Conservation (phyloP, 2,888 invertebrate genomes). For the Pandemis cinnamomeana region DNA sequence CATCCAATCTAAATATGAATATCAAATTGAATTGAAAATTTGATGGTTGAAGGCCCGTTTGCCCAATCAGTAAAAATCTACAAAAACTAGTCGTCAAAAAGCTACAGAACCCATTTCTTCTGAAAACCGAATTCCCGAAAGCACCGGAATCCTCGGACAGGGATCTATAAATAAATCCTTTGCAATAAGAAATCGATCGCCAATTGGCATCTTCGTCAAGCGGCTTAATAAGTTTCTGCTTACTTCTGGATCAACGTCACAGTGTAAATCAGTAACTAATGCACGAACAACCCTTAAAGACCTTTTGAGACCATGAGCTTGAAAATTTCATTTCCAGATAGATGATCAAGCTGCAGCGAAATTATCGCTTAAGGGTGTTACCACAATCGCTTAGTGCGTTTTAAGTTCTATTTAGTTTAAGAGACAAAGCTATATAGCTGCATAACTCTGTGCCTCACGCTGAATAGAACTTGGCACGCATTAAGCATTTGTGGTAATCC, state of each 20-base stretch:
- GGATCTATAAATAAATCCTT: conserved; percentile 51
- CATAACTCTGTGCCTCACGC: too few species aligned
- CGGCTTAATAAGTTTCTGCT: conserved; percentile 76
- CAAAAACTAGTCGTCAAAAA: neutral
- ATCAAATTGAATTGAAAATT: neutral
- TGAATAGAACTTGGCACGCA: too few species aligned
- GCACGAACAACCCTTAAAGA: neutral
- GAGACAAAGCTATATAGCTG: too few species aligned
- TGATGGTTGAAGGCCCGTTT: neutral
- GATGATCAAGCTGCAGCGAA: too few species aligned
- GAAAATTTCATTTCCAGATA: too few species aligned
- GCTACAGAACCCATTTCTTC: neutral
- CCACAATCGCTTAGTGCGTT: too few species aligned
- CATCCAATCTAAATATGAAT: too few species aligned
- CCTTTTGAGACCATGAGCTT: too few species aligned
- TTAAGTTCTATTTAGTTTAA: too few species aligned
- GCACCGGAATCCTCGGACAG: conserved; percentile 48
- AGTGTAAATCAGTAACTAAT: neutral
- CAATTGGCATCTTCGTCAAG: conserved; percentile 76
- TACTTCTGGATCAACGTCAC: conserved; percentile 70
- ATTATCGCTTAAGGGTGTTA: too few species aligned
- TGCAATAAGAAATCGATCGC: conserved; percentile 61
- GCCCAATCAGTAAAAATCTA: neutral
- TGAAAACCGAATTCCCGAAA: conserved; percentile 48
- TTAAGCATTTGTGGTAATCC: too few species aligned